Evolutionary conservation across 2,113 vertebrate genomes (phyloP).

Genomic region (Todiramphus saurophagus): DNA sequence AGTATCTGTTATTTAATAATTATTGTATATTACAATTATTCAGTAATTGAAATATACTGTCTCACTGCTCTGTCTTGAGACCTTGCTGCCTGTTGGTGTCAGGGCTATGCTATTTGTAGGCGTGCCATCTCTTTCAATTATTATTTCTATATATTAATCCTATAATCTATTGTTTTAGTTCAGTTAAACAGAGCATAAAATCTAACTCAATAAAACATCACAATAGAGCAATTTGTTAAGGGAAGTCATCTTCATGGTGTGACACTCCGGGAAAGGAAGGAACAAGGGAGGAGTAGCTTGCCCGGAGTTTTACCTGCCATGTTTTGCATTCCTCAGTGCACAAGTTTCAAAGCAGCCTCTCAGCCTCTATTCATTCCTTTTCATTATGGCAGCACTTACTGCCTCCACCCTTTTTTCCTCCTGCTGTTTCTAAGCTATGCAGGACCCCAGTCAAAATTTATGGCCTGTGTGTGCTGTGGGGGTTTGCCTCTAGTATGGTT

Average conservation of each 20-base stretch:
- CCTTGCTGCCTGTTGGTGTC: not conserved
- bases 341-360: not conserved
- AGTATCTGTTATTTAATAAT: not conserved
- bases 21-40: not conserved
- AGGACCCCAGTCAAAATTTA: not conserved
- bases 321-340: not conserved
- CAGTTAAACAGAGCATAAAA: constrained; percentile 37
- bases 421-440: not conserved
- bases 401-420: not conserved
- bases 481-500: not conserved
- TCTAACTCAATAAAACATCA: not conserved
- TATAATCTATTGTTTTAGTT: not conserved
- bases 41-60: not conserved
- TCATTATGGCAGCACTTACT: not conserved
- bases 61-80: not conserved
- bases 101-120: not conserved
- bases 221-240: not conserved
- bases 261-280: not conserved
- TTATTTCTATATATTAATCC: not conserved
- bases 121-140: not conserved
- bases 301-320: not conserved
- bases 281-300: not conserved
- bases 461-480: not conserved
- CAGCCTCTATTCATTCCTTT: not conserved
- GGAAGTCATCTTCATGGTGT: not conserved